Percentiles rank a stretch among this genome's conserved stretches.
phyloP scores from a whole-genome alignment of 1,140 invertebrate genomes.

The Marisa cornuarietis region DNA sequence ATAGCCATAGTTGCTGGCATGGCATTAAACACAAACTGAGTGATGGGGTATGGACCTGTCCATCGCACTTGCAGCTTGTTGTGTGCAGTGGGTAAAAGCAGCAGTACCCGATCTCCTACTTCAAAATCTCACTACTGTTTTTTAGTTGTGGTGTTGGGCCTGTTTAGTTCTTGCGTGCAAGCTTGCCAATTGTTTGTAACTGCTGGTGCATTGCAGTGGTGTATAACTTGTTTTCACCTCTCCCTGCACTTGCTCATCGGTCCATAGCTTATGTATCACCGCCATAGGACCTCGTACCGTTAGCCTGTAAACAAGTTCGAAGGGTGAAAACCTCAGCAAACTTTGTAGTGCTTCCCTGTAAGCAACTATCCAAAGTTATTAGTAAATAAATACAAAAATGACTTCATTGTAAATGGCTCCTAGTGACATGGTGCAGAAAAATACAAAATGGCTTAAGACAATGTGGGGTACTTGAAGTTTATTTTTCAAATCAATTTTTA shows the following conservation, averaged over 20 bases:
- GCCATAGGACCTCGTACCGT: constrained; percentile 14
- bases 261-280: constrained; percentile 42
- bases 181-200: constrained; percentile 8
- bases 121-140: constrained; percentile 18
- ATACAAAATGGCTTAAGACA: too few relatives aligned
- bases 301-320: constrained; percentile 22
- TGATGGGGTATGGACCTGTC: constrained; percentile 28
- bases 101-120: constrained; percentile 27
- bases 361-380: too few relatives aligned
- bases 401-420: too few relatives aligned
- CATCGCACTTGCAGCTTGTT: constrained; percentile 32
- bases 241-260: constrained; percentile 20
- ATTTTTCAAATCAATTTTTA: too few relatives aligned
- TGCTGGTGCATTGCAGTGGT: constrained; percentile 14
- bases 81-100: constrained; percentile 27
- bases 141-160: constrained; percentile 17
- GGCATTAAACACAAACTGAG: too few relatives aligned
- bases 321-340: constrained; percentile 11
- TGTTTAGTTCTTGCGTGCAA: constrained; percentile 18
- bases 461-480: too few relatives aligned
- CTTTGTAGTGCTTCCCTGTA: constrained; percentile 30
- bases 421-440: too few relatives aligned
- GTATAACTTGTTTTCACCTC: constrained; percentile 31
- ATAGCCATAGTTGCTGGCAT: too few relatives aligned
- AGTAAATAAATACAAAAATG: too few relatives aligned